Evolutionary conservation across 1,140 invertebrate genomes (phyloP).

Genomic region (Bradysia coprophila): DNA sequence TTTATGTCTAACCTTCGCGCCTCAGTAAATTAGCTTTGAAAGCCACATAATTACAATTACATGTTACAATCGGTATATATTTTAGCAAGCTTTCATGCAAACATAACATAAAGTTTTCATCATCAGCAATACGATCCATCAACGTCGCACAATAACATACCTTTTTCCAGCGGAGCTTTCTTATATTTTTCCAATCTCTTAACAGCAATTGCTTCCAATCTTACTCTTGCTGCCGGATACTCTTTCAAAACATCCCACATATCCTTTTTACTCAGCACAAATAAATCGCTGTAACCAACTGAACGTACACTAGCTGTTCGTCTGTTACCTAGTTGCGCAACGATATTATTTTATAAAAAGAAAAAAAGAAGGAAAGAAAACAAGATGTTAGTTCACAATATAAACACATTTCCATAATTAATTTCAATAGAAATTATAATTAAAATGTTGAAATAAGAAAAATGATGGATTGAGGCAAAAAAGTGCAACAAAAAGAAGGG

Average conservation of each 20-base stretch:
- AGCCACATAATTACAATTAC: no score
- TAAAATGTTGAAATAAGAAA: neutral
- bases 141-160: no score
- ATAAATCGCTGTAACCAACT: constrained; percentile 95
- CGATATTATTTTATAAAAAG: constrained; percentile 15
- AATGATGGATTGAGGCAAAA: neutral
- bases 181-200: constrained; percentile 93
- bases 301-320: constrained; percentile 91
- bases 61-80: no score
- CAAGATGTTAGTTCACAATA: neutral
- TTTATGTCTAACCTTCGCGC: no score
- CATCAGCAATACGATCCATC: no score
- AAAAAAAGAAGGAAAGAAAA: constrained; percentile 1
- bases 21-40: no score
- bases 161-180: constrained; percentile 78
- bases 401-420: no score
- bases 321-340: constrained; percentile 52
- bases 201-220: constrained; percentile 92
- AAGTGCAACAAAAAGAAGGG: neutral
- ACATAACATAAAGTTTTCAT: no score
- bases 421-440: no score
- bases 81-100: no score
- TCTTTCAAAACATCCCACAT: constrained; percentile 99
- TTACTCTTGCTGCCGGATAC: constrained; percentile 87
- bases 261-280: constrained; percentile 96